Conservation (phyloP, 2,113 vertebrate species). For the Albula goreensis region DNA sequence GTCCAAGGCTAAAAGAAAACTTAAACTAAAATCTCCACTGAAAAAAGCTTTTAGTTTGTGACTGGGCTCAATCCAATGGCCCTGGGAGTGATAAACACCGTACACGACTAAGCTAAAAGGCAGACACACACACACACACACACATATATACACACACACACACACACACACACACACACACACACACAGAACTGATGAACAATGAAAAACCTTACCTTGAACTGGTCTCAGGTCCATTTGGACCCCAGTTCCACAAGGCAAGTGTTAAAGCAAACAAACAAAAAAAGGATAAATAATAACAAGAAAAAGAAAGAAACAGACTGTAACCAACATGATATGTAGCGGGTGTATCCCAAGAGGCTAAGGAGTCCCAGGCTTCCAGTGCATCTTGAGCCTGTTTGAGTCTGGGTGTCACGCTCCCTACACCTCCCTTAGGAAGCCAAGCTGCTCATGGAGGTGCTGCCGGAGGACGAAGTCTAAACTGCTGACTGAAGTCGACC, state of each 20-base stretch:
- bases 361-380: background rate
- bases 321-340: conserved; percentile 42
- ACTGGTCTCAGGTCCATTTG: conserved; percentile 63
- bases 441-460: too few relatives aligned
- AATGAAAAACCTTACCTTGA: conserved; percentile 66
- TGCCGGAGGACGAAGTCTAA: too few relatives aligned
- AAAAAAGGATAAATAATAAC: conserved; percentile 53
- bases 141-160: background rate
- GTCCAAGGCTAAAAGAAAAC: too few relatives aligned
- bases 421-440: too few relatives aligned
- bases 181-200: conserved; percentile 31
- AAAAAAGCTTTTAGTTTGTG: too few relatives aligned
- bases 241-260: conserved; percentile 65
- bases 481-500: too few relatives aligned
- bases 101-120: background rate
- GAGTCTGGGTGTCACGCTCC: too few relatives aligned
- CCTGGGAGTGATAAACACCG: background rate
- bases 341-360: background rate
- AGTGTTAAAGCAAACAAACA: conserved; percentile 70
- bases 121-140: background rate
- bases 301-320: conserved; percentile 45
- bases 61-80: background rate
- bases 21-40: too few relatives aligned
- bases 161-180: conserved; percentile 23
- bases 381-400: background rate